Evolutionary conservation across 2,888 invertebrate species (phyloP).

Genomic region (Mesorhabditis belari): DNA sequence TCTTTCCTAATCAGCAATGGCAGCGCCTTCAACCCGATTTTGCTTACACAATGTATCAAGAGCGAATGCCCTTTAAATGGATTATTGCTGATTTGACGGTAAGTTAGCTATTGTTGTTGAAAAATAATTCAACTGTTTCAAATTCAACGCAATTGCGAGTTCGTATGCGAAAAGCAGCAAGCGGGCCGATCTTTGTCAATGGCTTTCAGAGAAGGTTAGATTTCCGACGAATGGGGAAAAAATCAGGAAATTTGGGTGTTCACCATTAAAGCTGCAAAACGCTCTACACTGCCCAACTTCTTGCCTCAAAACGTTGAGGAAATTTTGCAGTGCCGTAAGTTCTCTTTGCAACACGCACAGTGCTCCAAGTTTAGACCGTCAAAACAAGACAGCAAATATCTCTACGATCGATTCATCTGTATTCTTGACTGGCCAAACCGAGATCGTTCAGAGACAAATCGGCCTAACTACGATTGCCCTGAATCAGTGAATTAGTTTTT

Average conservation of each 20-base stretch:
- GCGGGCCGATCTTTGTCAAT: slow-evolving; percentile 8
- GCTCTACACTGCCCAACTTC: background rate
- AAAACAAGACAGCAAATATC: slow-evolving; percentile 16
- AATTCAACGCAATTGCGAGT: slow-evolving; percentile 38
- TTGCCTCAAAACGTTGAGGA: background rate
- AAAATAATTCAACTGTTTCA: slow-evolving; percentile 12
- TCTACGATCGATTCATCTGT: slow-evolving; percentile 21
- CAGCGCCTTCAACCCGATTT: slow-evolving; percentile 29
- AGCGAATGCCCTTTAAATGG: slow-evolving; percentile 30
- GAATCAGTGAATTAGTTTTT: slow-evolving; percentile 24
- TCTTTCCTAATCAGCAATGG: slow-evolving; percentile 30
- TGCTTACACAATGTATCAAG: slow-evolving; percentile 24
- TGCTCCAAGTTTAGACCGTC: slow-evolving; percentile 8
- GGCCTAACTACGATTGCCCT: slow-evolving; percentile 26
- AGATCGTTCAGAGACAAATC: slow-evolving; percentile 17
- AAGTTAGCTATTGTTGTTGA: background rate
- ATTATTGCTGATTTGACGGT: slow-evolving; percentile 32
- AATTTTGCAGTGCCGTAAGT: background rate
- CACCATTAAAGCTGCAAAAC: background rate
- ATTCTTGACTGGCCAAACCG: slow-evolving; percentile 33
- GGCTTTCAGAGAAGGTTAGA: slow-evolving; percentile 9
- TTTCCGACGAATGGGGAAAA: no score
- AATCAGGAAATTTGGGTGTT: no score
- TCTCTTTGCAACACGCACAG: background rate
- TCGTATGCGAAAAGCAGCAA: slow-evolving; percentile 30